Evolutionary conservation across 2,113 vertebrate genomes (phyloP).

Genomic region (Sigmodon hispidus): DNA sequence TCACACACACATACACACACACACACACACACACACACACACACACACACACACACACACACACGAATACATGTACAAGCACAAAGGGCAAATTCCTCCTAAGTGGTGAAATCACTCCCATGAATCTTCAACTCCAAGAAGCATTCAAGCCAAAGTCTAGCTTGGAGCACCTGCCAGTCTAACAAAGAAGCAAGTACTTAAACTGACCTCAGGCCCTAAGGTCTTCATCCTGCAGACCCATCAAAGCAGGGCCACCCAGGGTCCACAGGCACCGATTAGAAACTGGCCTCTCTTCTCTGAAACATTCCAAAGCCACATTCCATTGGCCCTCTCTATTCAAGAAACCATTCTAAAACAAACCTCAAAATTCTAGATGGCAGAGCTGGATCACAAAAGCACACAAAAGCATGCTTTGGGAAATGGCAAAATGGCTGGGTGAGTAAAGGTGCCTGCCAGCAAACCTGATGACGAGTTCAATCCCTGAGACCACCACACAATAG

Average conservation of each 20-base stretch:
- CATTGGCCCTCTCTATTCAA: background rate
- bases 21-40: background rate
- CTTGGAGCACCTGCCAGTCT: background rate
- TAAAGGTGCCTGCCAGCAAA: background rate
- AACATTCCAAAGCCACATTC: background rate
- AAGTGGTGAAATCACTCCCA: background rate
- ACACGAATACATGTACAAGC: background rate
- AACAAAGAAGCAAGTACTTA: background rate
- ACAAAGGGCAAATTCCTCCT: background rate
- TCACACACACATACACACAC: background rate
- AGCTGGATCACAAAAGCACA: background rate
- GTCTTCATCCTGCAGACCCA: background rate
- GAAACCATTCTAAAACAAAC: background rate
- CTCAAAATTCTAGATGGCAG: background rate
- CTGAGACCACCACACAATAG: too few species aligned
- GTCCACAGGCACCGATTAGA: background rate
- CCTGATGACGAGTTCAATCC: background rate
- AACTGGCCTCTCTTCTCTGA: background rate
- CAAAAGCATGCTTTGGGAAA: background rate
- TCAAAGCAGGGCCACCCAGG: background rate
- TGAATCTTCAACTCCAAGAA: background rate
- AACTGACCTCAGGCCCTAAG: background rate
- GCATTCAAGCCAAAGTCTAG: background rate
- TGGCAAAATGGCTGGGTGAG: accelerated
- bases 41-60: too few species aligned